Evolutionary conservation across 2,113 vertebrate genomes (phyloP).

Genomic region (Perca schrenkii): DNA sequence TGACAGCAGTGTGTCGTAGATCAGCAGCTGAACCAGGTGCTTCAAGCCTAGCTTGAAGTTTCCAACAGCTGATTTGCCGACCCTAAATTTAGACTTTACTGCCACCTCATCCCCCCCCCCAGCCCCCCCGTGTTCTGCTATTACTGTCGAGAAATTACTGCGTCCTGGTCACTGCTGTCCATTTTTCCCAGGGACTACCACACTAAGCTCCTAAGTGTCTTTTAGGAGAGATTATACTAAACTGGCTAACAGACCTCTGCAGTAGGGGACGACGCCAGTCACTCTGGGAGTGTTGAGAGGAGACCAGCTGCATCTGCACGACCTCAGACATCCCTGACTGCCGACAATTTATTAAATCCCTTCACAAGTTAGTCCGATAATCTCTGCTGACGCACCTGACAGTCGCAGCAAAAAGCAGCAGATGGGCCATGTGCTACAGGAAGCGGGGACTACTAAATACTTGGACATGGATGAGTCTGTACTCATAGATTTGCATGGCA

Average conservation of each 20-base stretch:
- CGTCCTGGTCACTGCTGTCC: not conserved
- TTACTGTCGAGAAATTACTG: not conserved
- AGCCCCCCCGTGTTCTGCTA: not conserved
- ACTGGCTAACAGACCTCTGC: constrained; percentile 42
- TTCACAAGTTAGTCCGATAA: constrained; percentile 59
- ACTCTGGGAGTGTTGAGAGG: constrained; percentile 12
- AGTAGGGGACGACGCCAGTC: constrained; percentile 46
- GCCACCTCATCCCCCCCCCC: not conserved
- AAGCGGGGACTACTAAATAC: not conserved
- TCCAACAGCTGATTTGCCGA: constrained; percentile 8
- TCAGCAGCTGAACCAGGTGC: constrained; percentile 1
- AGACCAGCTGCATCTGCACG: constrained; percentile 35
- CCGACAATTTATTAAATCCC: constrained; percentile 39
- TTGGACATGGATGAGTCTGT: not conserved
- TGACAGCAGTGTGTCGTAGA: not conserved
- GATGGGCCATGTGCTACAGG: not conserved
- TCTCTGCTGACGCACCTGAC: constrained; percentile 13
- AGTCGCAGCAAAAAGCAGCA: not conserved
- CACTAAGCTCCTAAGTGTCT: constrained; percentile 59
- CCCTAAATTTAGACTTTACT: constrained; percentile 3
- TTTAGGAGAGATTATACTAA: constrained; percentile 71
- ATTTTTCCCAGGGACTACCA: constrained; percentile 39
- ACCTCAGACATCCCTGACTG: constrained; percentile 20
- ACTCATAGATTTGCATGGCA: not conserved
- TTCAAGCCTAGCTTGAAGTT: not conserved